These are phyloP conservation scores for Pyrrhosoma nymphula DNA, from an alignment of 2,888 invertebrate species.

Conservation along the genomic window DNA sequence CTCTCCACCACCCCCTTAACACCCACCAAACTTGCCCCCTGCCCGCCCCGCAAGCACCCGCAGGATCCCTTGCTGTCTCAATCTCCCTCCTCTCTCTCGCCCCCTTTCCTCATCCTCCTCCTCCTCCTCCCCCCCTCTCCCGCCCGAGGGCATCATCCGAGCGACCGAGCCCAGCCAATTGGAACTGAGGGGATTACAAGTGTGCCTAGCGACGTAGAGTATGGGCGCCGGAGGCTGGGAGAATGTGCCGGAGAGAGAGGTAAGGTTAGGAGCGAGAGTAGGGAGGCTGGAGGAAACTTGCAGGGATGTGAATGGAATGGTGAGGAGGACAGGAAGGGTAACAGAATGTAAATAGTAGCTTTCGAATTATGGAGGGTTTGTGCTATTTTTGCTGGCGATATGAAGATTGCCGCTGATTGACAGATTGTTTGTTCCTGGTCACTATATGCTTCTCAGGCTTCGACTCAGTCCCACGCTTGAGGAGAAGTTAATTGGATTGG, in stretches of 20 bases:
- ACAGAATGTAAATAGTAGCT: neutral
- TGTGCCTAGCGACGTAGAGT: conserved; percentile 22
- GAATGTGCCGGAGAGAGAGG: neutral
- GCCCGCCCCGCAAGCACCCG: neutral
- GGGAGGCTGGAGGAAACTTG: neutral
- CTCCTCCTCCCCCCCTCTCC: neutral
- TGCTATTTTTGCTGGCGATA: neutral
- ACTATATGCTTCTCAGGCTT: neutral
- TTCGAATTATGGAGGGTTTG: neutral
- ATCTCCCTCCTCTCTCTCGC: neutral
- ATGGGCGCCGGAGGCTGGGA: neutral
- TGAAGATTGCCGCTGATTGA: neutral
- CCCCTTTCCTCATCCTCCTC: neutral
- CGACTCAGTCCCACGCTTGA: too few species aligned
- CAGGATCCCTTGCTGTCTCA: neutral
- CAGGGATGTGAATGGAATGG: neutral
- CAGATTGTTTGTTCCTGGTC: neutral
- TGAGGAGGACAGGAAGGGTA: neutral
- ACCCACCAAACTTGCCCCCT: neutral
- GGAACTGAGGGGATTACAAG: conserved; percentile 39
- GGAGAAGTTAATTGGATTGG: neutral
- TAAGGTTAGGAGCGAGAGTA: neutral
- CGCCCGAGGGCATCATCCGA: neutral
- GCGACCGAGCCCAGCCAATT: conserved; percentile 33
- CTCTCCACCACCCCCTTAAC: neutral